Percentiles rank a stretch among this genome's conserved stretches.
These are phyloP conservation scores for Piscicola geometra DNA, from an alignment of 2,888 invertebrate species.

Conservation along the genomic window DNA sequence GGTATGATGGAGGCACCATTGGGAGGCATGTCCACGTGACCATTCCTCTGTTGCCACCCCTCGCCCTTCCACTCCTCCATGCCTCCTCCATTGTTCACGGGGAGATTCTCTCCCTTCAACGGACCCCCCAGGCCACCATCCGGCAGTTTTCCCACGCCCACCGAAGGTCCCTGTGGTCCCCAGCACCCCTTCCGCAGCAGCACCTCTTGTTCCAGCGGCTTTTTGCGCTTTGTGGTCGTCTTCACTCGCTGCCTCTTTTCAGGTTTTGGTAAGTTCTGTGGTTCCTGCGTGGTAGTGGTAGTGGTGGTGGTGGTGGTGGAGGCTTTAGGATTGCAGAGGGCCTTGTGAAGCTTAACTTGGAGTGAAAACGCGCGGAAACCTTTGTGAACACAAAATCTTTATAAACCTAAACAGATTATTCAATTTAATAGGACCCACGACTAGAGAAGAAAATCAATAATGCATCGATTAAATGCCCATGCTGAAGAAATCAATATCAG, in stretches of 20 bases:
- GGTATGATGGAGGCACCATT: neutral
- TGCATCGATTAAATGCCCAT: neutral
- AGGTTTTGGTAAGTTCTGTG: conserved; percentile 27
- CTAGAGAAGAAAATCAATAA: neutral
- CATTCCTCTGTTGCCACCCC: conserved; percentile 31
- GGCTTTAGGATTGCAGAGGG: too few relatives aligned
- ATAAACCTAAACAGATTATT: too few relatives aligned
- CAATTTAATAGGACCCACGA: neutral
- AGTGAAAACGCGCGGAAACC: too few relatives aligned
- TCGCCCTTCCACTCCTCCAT: conserved; percentile 24
- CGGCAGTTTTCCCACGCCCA: conserved; percentile 9
- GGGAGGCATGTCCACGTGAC: conserved; percentile 9
- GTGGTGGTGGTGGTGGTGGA: neutral
- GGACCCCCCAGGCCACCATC: neutral
- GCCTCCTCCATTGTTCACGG: conserved; percentile 6
- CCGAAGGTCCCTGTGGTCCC: neutral
- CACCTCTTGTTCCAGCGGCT: conserved; percentile 13
- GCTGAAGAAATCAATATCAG: neutral
- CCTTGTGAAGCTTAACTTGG: too few relatives aligned
- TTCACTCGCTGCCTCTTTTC: conserved; percentile 27
- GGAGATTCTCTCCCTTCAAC: neutral
- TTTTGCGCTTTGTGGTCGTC: conserved; percentile 25
- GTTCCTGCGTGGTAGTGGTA: conserved; percentile 8
- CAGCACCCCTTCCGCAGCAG: neutral
- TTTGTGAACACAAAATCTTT: too few relatives aligned